phyloP scores from a whole-genome alignment of 2,113 vertebrate species.

The Coreoperca whiteheadi region DNA sequence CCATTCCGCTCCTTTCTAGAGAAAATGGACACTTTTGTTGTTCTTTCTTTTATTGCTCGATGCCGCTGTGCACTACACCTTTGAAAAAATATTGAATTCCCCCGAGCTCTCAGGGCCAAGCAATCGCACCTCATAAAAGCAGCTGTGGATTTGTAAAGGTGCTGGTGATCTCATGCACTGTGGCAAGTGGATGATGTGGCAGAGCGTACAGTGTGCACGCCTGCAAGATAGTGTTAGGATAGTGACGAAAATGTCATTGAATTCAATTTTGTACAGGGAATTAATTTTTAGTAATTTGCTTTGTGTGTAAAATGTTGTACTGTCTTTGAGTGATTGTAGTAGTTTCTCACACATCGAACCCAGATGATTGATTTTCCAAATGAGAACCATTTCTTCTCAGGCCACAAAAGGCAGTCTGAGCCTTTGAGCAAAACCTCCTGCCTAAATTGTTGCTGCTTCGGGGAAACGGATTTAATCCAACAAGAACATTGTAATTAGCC shows the following conservation, averaged over 20 bases:
- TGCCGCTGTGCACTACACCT: constrained; percentile 18
- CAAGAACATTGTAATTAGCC: constrained; percentile 42
- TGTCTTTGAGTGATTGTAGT: neutral
- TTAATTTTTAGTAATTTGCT: constrained; percentile 17
- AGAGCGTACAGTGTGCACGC: constrained; percentile 14
- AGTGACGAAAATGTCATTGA: neutral
- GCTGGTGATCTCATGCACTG: constrained; percentile 39
- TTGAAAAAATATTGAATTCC: constrained; percentile 57
- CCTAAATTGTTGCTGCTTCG: constrained; percentile 26
- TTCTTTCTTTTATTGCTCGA: constrained; percentile 65
- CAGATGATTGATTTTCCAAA: too few relatives aligned
- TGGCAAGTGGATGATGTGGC: constrained; percentile 51
- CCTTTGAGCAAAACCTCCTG: constrained; percentile 16
- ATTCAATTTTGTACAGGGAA: neutral
- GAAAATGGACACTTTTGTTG: constrained; percentile 65
- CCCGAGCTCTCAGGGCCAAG: constrained; percentile 16
- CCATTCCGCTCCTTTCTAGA: constrained; percentile 23
- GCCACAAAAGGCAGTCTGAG: neutral
- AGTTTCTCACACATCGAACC: neutral
- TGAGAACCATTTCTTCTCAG: too few relatives aligned
- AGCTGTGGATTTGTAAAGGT: constrained; percentile 40
- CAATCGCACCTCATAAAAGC: constrained; percentile 59
- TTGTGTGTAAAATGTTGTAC: neutral
- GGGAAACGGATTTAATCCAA: constrained; percentile 20
- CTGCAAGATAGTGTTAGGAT: constrained; percentile 2